Conservation (phyloP, 2,113 vertebrate genomes). For the Rhinoptilus africanus region DNA sequence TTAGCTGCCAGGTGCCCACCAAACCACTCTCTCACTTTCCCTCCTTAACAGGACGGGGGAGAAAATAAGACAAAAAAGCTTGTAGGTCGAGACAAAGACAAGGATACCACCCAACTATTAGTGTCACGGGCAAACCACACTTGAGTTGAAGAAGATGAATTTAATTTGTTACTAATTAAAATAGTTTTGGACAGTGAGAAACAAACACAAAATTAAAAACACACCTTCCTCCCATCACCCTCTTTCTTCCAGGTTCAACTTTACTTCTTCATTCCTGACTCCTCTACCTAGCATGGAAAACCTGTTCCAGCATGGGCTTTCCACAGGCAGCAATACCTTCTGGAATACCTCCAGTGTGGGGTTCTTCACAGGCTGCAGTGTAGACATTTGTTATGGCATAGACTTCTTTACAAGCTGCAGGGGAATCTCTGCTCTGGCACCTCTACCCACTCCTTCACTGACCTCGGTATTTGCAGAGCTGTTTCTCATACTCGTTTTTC, state of each 20-base stretch:
- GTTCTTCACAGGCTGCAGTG: not conserved
- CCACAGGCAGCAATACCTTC: not conserved
- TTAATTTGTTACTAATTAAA: not conserved
- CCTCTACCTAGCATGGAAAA: not conserved
- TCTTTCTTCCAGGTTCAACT: not conserved
- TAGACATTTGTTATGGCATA: not conserved
- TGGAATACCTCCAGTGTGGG: not conserved
- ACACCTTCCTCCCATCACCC: not conserved
- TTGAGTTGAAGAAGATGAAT: not conserved
- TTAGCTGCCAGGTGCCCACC: not conserved
- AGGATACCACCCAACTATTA: not conserved
- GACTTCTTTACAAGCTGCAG: not conserved
- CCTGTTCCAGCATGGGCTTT: fast-evolving
- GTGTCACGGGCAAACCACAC: not conserved
- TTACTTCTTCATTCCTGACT: not conserved
- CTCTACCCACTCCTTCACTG: not conserved
- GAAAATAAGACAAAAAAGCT: not conserved
- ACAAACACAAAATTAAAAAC: not conserved
- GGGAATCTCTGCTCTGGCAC: not conserved
- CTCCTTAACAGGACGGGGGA: not conserved
- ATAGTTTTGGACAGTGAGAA: not conserved
- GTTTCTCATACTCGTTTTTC: not conserved
- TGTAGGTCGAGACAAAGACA: not conserved
- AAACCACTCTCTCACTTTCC: not conserved
- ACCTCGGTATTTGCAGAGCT: fast-evolving